Evolutionary conservation across 2,797 vertebrate species (phyloP).

Genomic region (Rallus crepitans): DNA sequence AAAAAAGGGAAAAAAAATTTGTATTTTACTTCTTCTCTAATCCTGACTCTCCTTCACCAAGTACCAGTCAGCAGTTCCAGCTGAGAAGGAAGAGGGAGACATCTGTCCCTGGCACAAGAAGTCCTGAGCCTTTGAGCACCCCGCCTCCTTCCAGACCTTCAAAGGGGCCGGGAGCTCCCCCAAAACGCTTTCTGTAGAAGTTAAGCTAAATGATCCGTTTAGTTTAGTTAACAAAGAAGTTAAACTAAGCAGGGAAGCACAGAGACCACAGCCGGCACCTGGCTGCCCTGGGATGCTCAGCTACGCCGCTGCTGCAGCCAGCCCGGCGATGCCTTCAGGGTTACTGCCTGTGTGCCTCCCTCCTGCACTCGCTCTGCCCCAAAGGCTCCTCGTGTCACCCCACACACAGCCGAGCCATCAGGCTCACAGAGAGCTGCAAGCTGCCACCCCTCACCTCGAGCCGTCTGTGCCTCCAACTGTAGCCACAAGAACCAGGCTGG

Average conservation of each 20-base stretch:
- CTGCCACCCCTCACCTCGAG: not conserved
- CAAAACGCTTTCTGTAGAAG: not conserved
- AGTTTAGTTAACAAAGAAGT: no score
- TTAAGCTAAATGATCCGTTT: not conserved
- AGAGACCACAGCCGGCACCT: not conserved
- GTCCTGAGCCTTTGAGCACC: not conserved
- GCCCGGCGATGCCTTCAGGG: not conserved
- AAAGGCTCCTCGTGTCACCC: not conserved
- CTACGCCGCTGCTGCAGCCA: not conserved
- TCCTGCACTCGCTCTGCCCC: not conserved
- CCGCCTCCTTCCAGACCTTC: not conserved
- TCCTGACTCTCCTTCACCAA: not conserved
- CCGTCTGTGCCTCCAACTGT: fast-evolving
- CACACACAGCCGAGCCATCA: not conserved
- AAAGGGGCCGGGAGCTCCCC: not conserved
- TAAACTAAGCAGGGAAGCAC: not conserved
- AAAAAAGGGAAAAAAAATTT: not conserved
- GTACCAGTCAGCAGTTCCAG: not conserved
- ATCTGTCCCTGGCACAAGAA: not conserved
- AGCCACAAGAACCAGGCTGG: not conserved
- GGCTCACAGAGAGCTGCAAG: not conserved
- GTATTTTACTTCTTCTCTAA: not conserved
- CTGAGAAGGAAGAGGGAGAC: not conserved
- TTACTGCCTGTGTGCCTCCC: not conserved
- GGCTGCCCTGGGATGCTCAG: not conserved